Base-by-base conservation (phyloP, 2,113 vertebrate species). In the Actenoides hombroni region DNA sequence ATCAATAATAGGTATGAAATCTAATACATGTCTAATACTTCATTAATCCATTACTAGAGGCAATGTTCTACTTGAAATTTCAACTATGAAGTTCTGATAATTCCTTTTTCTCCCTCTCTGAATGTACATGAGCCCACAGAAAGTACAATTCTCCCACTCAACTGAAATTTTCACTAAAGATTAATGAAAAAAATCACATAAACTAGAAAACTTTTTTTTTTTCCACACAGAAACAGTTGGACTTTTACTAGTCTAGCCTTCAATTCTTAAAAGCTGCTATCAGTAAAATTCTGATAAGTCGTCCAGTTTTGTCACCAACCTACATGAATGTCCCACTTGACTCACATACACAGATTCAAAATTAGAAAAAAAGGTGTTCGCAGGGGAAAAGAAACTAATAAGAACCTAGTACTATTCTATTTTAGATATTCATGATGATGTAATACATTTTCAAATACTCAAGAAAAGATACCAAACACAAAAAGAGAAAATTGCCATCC, bases 1-100 rank as follows among this genome's bases (percentile, higher is more conserved):
- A 88, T 94, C 90, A 92, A 79, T 96, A 85, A 73, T 6, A 79
- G 25, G 28, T 56, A 78, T 83, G 67, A 77, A 95, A 95, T 77
- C n/a, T 67, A 74, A 85, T 77, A 51, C 49, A 44, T 39, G 48
- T 79, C 90, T 83, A 94, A 91, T 95, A 57, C 25, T 35, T 59
- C 49, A 51, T 86, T 90, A 74, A 14, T 75, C 26, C 20, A 6
- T 88, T 92, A 94, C 17, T 28, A 74, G 11, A 89, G 24, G 67
- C 44, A 84, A 53, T 65, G 56, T 13, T 39, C 20, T 11, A 94
- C 28, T 14, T 80, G 26, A 94, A 89, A 95, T 86, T 51, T 71
- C 42, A 92, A 11, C 44, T 61, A 51, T 42, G 68, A 92, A 81
- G 40, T 86, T 65, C 33, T 86, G 21, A 10, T 29, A 12, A 70